These are phyloP conservation scores for Bombylius major DNA, from an alignment of 2,888 invertebrate species.

Conservation along the genomic window DNA sequence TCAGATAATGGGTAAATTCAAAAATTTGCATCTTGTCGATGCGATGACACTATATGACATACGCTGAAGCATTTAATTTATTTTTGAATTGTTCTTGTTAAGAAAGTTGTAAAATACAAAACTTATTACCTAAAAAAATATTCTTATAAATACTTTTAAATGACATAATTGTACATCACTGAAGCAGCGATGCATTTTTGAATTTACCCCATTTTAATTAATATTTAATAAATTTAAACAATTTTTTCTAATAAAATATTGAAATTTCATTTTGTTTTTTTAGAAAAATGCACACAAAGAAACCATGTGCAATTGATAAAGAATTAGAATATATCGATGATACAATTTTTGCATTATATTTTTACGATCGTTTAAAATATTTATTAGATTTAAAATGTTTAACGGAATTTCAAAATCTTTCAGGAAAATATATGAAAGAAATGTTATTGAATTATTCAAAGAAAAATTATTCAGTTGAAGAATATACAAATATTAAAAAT, in stretches of 20 bases:
- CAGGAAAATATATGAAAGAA: conserved; percentile 17
- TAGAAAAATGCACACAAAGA: conserved; percentile 8
- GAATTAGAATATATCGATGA: conserved; percentile 1
- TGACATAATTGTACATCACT: no score
- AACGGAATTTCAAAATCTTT: conserved; percentile 22
- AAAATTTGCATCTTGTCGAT: no score
- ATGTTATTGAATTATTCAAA: background rate
- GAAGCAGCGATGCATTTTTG: no score
- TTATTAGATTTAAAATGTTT: conserved; percentile 5
- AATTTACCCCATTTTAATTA: no score
- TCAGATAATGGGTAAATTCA: background rate
- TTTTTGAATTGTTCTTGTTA: no score
- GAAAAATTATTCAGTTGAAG: background rate
- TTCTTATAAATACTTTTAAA: no score
- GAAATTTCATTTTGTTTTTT: background rate
- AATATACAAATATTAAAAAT: background rate
- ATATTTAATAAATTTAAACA: background rate
- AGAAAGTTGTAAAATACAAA: no score
- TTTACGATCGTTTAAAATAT: conserved; percentile 10
- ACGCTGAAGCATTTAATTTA: no score
- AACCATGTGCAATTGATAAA: background rate
- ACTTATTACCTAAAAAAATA: no score
- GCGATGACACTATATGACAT: no score
- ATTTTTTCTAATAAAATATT: background rate
- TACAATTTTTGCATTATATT: conserved; percentile 12